Evolutionary conservation across 2,113 vertebrate species (phyloP).

Genomic region (Ophiodon elongatus): DNA sequence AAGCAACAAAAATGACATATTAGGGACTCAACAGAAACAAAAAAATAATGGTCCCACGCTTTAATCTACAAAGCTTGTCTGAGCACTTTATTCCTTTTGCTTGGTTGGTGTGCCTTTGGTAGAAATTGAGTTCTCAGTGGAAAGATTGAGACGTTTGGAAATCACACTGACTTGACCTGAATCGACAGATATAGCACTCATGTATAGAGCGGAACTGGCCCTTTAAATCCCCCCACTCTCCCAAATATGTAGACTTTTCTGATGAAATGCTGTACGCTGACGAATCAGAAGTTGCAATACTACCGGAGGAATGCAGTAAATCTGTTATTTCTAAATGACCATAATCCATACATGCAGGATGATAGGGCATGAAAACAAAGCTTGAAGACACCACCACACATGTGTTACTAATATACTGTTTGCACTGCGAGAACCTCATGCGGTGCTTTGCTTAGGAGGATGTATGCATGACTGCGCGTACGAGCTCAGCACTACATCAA

Average conservation of each 20-base stretch:
- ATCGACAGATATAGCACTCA: not conserved
- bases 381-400: constrained; percentile 33
- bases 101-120: not conserved
- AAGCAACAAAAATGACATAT: not conserved
- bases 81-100: not conserved
- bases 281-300: not conserved
- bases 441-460: constrained; percentile 35
- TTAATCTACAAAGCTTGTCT: not conserved
- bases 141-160: constrained; percentile 9
- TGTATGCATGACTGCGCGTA: constrained; percentile 38
- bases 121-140: not conserved
- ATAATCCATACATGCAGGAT: constrained; percentile 20
- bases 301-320: not conserved
- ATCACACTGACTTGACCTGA: constrained; percentile 2
- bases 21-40: not conserved
- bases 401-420: constrained; percentile 33
- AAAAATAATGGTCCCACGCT: not conserved
- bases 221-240: not conserved
- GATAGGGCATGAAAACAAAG: constrained; percentile 31
- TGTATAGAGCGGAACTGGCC: not conserved
- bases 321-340: not conserved
- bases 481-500: constrained; percentile 57
- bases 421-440: constrained; percentile 25
- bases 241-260: not conserved
- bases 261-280: not conserved